Evolutionary conservation across 2,113 vertebrate species (phyloP).

Genomic region (Bos taurus): DNA sequence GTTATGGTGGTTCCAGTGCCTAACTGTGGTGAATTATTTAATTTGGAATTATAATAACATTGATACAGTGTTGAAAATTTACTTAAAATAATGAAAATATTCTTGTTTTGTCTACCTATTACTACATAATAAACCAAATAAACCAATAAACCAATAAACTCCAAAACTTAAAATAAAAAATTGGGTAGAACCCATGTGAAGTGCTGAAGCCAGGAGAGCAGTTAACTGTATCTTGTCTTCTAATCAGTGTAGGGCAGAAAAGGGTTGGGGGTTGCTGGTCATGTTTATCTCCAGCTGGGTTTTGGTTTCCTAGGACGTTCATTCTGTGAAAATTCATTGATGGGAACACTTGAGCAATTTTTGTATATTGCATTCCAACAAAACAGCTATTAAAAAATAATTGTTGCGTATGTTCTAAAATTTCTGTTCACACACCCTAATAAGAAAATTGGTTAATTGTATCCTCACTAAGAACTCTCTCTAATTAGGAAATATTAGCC

Average conservation of each 20-base stretch:
- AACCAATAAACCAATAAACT: neutral
- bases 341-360: neutral
- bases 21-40: neutral
- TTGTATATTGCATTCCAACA: neutral
- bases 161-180: neutral
- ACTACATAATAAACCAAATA: neutral
- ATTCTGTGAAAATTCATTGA: neutral
- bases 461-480: neutral
- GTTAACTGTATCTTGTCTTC: neutral
- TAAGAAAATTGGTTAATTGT: neutral
- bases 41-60: neutral
- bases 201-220: neutral
- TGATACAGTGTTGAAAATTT: neutral
- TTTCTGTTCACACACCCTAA: neutral
- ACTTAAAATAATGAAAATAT: neutral
- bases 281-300: neutral
- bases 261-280: neutral
- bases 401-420: neutral
- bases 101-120: neutral
- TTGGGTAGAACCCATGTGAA: fast-evolving
- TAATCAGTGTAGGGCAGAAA: too few relatives aligned
- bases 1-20: neutral
- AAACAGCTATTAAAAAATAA: neutral
- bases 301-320: neutral
- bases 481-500: neutral